phyloP scores from a whole-genome alignment of 2,797 vertebrate species.

The Myripristis jacobus region DNA sequence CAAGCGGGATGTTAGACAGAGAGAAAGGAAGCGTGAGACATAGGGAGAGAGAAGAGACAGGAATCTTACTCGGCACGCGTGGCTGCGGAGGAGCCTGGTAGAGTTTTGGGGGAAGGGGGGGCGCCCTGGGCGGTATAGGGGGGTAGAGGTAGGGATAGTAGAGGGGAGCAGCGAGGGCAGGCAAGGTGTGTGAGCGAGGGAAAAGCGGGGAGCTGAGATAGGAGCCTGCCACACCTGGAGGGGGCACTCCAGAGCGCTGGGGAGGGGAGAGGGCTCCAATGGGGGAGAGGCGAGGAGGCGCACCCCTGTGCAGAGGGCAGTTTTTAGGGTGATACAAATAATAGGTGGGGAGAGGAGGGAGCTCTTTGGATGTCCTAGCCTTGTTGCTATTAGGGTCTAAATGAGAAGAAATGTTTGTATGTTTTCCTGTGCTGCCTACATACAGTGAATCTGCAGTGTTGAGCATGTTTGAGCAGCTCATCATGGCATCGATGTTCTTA shows the following conservation, averaged over 20 bases:
- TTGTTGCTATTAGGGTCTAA: slow-evolving; percentile 47
- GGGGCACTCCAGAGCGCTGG: slow-evolving; percentile 79
- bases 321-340: slow-evolving; percentile 85
- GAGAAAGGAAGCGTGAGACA: slow-evolving; percentile 39
- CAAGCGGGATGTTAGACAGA: slow-evolving; percentile 58
- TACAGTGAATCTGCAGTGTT: slow-evolving; percentile 46
- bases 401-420: background rate
- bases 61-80: slow-evolving; percentile 84
- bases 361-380: slow-evolving; percentile 71
- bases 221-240: slow-evolving; percentile 80
- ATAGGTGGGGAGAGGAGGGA: slow-evolving; percentile 77
- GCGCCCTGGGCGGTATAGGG: slow-evolving; percentile 70
- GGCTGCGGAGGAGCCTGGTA: slow-evolving; percentile 82
- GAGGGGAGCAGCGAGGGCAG: slow-evolving; percentile 85
- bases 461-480: slow-evolving; percentile 59
- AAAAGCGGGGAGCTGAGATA: slow-evolving; percentile 89
- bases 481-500: slow-evolving; percentile 83
- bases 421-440: slow-evolving; percentile 34
- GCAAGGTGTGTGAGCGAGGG: slow-evolving; percentile 90
- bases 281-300: slow-evolving; percentile 89
- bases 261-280: slow-evolving; percentile 91
- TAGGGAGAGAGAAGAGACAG: slow-evolving; percentile 59
- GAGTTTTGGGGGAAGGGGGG: slow-evolving; percentile 79
- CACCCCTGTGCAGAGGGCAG: slow-evolving; percentile 83
- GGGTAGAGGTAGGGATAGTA: slow-evolving; percentile 87